Conservation (phyloP, 2,797 vertebrate genomes). For the Spondyliosoma cantharus region DNA sequence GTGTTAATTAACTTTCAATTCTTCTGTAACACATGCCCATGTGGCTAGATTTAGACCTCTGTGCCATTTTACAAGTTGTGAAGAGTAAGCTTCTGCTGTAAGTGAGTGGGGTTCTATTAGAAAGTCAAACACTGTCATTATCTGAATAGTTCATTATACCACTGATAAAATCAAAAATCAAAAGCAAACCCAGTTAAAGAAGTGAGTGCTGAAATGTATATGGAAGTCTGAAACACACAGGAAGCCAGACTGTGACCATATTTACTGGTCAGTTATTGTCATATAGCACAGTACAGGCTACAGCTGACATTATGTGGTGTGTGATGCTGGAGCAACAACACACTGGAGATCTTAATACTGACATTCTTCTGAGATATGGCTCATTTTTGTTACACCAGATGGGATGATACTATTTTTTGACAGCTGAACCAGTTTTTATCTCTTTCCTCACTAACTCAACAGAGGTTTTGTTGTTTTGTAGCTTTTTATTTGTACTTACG, state of each 20-base stretch:
- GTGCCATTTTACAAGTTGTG: background rate
- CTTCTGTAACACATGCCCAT: conserved; percentile 16
- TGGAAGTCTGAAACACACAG: conserved; percentile 16
- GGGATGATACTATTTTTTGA: conserved; percentile 21
- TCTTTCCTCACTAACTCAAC: background rate
- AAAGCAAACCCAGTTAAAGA: conserved; percentile 16
- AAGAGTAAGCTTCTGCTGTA: conserved; percentile 10
- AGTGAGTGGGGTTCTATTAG: background rate
- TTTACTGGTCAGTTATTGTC: conserved; percentile 8
- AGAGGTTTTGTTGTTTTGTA: background rate
- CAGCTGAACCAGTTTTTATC: conserved; percentile 12
- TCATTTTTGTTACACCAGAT: conserved; percentile 10
- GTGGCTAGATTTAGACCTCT: background rate
- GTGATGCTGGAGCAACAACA: conserved; percentile 14
- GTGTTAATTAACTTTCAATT: conserved; percentile 2
- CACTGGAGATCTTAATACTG: background rate
- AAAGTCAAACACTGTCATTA: conserved; percentile 4
- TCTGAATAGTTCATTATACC: background rate
- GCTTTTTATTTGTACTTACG: background rate
- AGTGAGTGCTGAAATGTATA: background rate
- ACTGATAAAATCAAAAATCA: conserved; percentile 13
- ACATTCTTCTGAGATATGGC: conserved; percentile 1
- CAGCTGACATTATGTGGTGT: conserved; percentile 3
- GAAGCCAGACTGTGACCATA: conserved; percentile 7
- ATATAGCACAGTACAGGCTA: background rate